A percentile compares a stretch with the other conserved stretches of the same genome.
Conservation (phyloP, 2,113 vertebrate species). For the Cyanoramphus novaezelandiae region DNA sequence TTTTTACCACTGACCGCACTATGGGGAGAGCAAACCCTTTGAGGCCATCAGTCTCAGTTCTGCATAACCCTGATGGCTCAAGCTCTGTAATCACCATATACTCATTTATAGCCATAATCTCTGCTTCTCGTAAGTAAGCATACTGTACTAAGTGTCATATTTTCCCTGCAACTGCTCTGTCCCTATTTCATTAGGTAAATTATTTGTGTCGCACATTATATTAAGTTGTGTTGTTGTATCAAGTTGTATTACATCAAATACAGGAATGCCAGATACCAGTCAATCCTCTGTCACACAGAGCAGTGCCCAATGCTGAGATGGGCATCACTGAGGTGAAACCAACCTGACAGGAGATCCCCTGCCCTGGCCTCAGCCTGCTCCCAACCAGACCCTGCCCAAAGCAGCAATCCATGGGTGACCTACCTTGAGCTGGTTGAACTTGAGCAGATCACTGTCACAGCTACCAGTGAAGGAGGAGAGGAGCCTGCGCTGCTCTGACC, state of each 20-base stretch:
- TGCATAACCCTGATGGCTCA: not conserved
- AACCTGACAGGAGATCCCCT: not conserved
- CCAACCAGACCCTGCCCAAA: not conserved
- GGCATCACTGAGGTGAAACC: not conserved
- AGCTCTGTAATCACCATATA: not conserved
- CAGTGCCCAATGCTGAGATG: not conserved
- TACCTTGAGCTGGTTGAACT: conserved; percentile 99
- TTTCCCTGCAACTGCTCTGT: not conserved
- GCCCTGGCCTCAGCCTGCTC: not conserved
- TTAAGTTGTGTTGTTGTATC: not conserved
- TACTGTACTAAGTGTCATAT: not conserved
- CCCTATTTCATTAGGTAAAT: not conserved
- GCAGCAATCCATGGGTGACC: not conserved
- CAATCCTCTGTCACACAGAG: not conserved
- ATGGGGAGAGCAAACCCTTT: not conserved
- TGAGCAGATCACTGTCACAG: conserved; percentile 96
- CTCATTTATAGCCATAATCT: not conserved
- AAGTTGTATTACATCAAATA: not conserved
- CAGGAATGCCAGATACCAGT: not conserved
- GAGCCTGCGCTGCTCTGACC: conserved; percentile 93
- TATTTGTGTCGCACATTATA: not conserved
- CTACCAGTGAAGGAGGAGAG: conserved; percentile 91
- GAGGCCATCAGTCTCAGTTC: not conserved
- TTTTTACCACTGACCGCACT: not conserved
- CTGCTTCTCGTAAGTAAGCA: not conserved